Percentiles rank a stretch among this genome's conserved stretches.
Conservation (phyloP, 2,888 invertebrate species). For the Acrobasis repandana region DNA sequence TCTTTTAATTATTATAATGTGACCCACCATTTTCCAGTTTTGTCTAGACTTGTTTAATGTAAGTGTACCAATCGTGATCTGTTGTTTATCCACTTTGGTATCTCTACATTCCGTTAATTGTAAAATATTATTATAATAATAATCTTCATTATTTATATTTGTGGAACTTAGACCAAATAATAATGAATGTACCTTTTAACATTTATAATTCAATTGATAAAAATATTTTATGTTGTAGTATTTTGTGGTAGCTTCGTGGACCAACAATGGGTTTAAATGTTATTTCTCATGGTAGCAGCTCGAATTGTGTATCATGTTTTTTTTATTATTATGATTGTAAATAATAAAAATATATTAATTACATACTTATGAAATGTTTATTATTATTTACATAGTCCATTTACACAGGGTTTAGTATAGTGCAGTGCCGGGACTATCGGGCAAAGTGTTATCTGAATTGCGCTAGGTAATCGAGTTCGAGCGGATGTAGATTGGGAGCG, state of each 20-base stretch:
- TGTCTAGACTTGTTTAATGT: slow-evolving; percentile 76
- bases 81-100: slow-evolving; percentile 69
- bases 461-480: slow-evolving; percentile 94
- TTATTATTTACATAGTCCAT: slow-evolving; percentile 37
- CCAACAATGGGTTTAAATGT: slow-evolving; percentile 76
- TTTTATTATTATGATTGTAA: slow-evolving; percentile 75
- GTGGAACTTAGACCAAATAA: slow-evolving; percentile 83
- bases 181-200: slow-evolving; percentile 83
- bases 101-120: slow-evolving; percentile 82
- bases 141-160: slow-evolving; percentile 77
- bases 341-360: slow-evolving; percentile 79
- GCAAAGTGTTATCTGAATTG: slow-evolving; percentile 78
- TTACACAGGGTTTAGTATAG: slow-evolving; percentile 18
- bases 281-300: slow-evolving; percentile 71
- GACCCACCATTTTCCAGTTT: slow-evolving; percentile 83
- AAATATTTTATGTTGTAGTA: slow-evolving; percentile 66
- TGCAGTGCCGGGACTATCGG: background rate
- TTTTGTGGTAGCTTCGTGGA: slow-evolving; percentile 80
- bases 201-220: slow-evolving; percentile 71
- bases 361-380: slow-evolving; percentile 56
- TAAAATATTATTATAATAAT: slow-evolving; percentile 75
- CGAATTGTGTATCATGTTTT: slow-evolving; percentile 74
- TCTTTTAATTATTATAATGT: slow-evolving; percentile 66
- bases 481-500: slow-evolving; percentile 91
- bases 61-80: slow-evolving; percentile 70